Evolutionary conservation across 2,888 invertebrate species (phyloP).

Genomic region (Lithophane socia): DNA sequence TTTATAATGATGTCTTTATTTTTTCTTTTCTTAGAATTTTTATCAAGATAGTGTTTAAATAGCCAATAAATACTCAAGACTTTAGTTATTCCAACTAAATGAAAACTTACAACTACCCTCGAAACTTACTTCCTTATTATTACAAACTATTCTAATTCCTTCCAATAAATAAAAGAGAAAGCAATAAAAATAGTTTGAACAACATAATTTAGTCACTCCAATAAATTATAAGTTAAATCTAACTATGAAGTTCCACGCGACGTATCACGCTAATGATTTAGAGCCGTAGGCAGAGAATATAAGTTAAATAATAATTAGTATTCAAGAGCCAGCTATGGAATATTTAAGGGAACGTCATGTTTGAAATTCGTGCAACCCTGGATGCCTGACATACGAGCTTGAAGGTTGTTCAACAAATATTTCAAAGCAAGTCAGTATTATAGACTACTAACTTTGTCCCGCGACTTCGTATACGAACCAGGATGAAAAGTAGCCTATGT

Average conservation of each 20-base stretch:
- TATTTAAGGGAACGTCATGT: conserved; percentile 73
- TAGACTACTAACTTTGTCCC: too few species aligned
- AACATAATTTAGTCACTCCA: conserved; percentile 59
- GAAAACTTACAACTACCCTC: neutral
- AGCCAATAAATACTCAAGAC: neutral
- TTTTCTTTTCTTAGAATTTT: too few species aligned
- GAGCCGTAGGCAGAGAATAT: conserved; percentile 42
- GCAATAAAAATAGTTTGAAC: conserved; percentile 62
- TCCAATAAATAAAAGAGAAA: conserved; percentile 37
- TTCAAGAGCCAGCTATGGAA: conserved; percentile 74
- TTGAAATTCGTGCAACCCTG: conserved; percentile 72
- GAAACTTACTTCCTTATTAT: conserved; percentile 28
- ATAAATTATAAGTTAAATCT: conserved; percentile 60
- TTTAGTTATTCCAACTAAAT: neutral
- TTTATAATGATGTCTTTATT: too few species aligned
- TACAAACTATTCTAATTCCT: conserved; percentile 27
- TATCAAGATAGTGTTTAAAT: neutral
- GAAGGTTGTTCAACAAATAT: neutral
- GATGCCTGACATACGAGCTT: conserved; percentile 57
- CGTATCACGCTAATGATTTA: conserved; percentile 61
- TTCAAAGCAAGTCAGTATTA: too few species aligned
- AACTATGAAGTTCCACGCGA: conserved; percentile 58
- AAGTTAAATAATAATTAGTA: conserved; percentile 77
- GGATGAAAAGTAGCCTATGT: too few species aligned
- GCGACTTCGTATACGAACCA: too few species aligned